Evolutionary conservation across 2,888 invertebrate genomes (phyloP).

Genomic region (Apamea sordens): DNA sequence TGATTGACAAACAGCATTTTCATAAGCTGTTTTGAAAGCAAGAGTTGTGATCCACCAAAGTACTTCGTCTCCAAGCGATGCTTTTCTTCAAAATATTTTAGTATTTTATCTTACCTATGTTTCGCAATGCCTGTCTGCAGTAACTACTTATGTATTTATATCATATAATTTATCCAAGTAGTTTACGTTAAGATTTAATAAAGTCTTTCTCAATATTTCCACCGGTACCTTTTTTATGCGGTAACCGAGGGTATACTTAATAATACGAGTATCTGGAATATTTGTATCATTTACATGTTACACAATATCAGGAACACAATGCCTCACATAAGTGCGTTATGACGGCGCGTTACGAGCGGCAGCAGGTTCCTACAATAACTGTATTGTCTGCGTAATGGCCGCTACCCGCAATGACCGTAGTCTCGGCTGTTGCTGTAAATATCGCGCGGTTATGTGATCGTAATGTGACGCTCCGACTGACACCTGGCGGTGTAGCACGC

Average conservation of each 20-base stretch:
- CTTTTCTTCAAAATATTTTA: neutral
- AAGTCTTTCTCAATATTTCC: neutral
- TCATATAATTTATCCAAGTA: too few relatives aligned
- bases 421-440: slow-evolving; percentile 49
- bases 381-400: slow-evolving; percentile 62
- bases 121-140: neutral
- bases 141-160: neutral
- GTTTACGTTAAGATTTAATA: neutral
- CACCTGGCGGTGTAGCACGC: slow-evolving; percentile 26
- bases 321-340: slow-evolving; percentile 23
- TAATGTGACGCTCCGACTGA: slow-evolving; percentile 48
- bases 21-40: neutral
- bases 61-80: too few relatives aligned
- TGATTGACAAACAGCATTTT: neutral
- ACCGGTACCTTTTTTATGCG: neutral
- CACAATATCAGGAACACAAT: slow-evolving; percentile 44
- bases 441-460: slow-evolving; percentile 50
- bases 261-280: slow-evolving; percentile 3
- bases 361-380: slow-evolving; percentile 56
- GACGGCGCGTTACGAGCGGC: slow-evolving; percentile 26
- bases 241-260: neutral
- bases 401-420: slow-evolving; percentile 48
- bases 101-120: neutral
- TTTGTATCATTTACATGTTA: slow-evolving; percentile 31
- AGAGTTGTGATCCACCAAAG: neutral